Evolutionary conservation across 2,888 invertebrate genomes (phyloP), one percentile per base, ranked within the genome.

Genomic region (Aspidapion aeneum): DNA sequence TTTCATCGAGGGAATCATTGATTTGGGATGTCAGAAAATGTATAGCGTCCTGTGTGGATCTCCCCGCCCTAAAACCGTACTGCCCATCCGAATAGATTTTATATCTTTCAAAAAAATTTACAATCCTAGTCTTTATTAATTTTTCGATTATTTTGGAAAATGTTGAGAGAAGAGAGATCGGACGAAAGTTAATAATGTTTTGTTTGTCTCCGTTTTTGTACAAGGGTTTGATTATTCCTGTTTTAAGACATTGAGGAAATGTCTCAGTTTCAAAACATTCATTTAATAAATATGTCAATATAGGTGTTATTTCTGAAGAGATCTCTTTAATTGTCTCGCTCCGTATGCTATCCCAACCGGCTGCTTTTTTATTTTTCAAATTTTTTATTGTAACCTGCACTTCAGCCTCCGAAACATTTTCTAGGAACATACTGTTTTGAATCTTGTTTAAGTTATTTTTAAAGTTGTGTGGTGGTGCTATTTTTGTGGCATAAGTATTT

Each of bases 11-110:
- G 19, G 60, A 9, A 16, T 55, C 35, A 56, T 7, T 55, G 3
- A 55, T 22, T 57, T 55, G 5, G 7, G 18, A 18, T 19, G 18
- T 55, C 17, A 60, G 9, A 18, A 50, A 18, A n/a, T n/a, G 18
- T 16, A 58, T 58, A 18, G 60, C 21, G 18, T 61, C 57, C 5
- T 59, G 17, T 19, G 61, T 61, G 3, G 61, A 61, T 48, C 18
- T 60, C 18, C 57, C 61, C 7, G 2, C 20, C 20, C 60, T n/a
- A 61, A 62, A 62, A 7, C 62, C 62, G 60, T 20, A 61, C 18
- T 61, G 61, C 7, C 16, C 18, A 17, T 17, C n/a, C 3, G 61
- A 17, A 12, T 20, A 60, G 9, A 21, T 17, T n/a, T 17, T 58
- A n/a, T 20, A 17, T 61, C 18, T 59, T 21, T 60, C 16, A 5